These are phyloP conservation scores for Laupala kohalensis DNA, from an alignment of 1,140 invertebrate genomes.

Conservation along the genomic window DNA sequence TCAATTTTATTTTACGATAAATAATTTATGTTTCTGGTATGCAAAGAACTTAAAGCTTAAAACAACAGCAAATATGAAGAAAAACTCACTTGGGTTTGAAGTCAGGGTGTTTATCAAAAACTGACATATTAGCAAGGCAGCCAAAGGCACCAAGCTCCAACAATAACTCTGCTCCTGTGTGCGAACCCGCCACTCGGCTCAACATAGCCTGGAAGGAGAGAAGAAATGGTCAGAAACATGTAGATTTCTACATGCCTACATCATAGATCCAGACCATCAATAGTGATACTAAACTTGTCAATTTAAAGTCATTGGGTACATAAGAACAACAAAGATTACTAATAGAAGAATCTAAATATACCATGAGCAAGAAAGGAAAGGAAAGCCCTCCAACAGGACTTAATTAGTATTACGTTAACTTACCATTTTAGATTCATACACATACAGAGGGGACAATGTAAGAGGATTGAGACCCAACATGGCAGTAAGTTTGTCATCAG, in stretches of 20 bases:
- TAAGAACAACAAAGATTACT: too few species aligned
- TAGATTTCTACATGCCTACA: not conserved
- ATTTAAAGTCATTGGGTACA: too few species aligned
- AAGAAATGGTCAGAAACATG: not conserved
- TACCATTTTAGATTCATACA: constrained; percentile 77
- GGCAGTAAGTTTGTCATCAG: constrained; percentile 53
- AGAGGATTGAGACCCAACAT: constrained; percentile 54
- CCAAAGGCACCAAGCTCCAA: constrained; percentile 59
- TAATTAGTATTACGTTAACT: too few species aligned
- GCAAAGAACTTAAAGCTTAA: too few species aligned
- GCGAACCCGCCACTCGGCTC: constrained; percentile 53
- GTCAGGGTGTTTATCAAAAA: constrained; percentile 64
- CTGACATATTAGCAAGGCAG: constrained; percentile 60
- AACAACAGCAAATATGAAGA: too few species aligned
- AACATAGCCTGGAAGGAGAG: constrained; percentile 43
- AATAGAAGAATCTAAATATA: too few species aligned
- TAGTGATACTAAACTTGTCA: too few species aligned
- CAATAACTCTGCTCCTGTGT: constrained; percentile 59
- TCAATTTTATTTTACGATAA: too few species aligned
- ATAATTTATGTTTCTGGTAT: too few species aligned
- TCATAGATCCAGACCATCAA: not conserved
- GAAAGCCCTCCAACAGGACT: too few species aligned
- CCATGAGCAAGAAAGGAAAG: too few species aligned
- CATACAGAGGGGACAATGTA: constrained; percentile 61
- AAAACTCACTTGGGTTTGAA: constrained; percentile 9